These are phyloP conservation scores for Idaea aversata DNA, from an alignment of 2,888 invertebrate genomes.

Conservation along the genomic window DNA sequence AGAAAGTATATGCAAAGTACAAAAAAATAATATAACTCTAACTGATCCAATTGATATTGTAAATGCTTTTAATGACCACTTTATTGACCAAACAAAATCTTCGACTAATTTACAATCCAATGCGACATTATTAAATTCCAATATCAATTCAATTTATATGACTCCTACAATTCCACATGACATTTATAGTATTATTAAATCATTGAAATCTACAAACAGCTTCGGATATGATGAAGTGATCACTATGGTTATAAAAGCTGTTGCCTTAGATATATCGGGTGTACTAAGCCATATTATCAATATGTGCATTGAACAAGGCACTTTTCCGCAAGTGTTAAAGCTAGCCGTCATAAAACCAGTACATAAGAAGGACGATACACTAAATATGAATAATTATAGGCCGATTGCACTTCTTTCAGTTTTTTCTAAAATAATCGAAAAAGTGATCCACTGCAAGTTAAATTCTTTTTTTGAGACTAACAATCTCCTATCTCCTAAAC, in stretches of 20 bases:
- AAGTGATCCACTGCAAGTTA: too few relatives aligned
- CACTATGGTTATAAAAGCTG: slow-evolving; percentile 15
- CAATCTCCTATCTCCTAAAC: too few relatives aligned
- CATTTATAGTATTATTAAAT: slow-evolving; percentile 7
- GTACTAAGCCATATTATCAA: slow-evolving; percentile 5
- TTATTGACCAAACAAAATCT: slow-evolving; percentile 1
- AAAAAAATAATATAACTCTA: background rate
- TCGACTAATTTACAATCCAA: background rate
- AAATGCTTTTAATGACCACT: background rate
- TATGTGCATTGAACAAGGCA: slow-evolving; percentile 1
- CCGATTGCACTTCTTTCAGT: too few relatives aligned
- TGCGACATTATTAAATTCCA: background rate
- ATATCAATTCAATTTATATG: slow-evolving; percentile 14
- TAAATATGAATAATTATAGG: too few relatives aligned
- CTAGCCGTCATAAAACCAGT: background rate
- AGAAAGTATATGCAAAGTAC: slow-evolving; percentile 2
- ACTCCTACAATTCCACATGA: slow-evolving; percentile 10
- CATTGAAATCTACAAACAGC: slow-evolving; percentile 12
- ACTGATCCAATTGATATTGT: slow-evolving; percentile 9
- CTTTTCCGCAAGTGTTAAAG: background rate
- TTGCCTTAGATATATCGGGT: background rate
- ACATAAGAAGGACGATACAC: background rate
- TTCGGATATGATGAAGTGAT: slow-evolving; percentile 16
- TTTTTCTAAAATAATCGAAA: too few relatives aligned
- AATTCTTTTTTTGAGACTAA: too few relatives aligned